phyloP scores from a whole-genome alignment of 2,888 invertebrate genomes.

The Athalia circularis region DNA sequence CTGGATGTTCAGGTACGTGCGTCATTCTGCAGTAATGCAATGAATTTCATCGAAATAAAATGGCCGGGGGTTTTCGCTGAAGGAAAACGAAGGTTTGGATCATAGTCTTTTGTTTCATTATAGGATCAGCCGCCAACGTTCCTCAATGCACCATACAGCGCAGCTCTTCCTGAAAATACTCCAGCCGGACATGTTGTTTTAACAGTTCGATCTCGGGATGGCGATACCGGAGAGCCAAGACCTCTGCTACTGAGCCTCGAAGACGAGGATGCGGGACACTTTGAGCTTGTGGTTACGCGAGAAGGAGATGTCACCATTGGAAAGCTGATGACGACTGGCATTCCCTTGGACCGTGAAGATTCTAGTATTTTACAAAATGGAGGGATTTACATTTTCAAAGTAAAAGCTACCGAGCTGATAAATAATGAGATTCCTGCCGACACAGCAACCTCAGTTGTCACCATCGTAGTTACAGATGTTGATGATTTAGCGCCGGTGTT shows the following conservation, averaged over 20 bases:
- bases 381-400: conserved; percentile 84
- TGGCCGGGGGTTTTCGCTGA: background rate
- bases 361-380: conserved; percentile 84
- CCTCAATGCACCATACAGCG: conserved; percentile 86
- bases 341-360: conserved; percentile 85
- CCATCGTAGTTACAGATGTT: conserved; percentile 86
- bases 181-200: conserved; percentile 78
- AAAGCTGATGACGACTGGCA: conserved; percentile 79
- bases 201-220: conserved; percentile 86
- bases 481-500: conserved; percentile 87
- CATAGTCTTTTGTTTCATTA: background rate
- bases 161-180: conserved; percentile 85
- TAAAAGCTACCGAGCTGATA: conserved; percentile 85
- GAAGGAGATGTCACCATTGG: conserved; percentile 77
- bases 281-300: conserved; percentile 77
- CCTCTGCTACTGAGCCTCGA: conserved; percentile 82
- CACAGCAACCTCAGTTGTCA: conserved; percentile 81
- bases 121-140: conserved; percentile 89
- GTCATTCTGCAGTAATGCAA: background rate
- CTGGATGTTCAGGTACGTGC: conserved; percentile 81
- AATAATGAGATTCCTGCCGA: conserved; percentile 84
- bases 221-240: conserved; percentile 85
- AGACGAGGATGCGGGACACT: conserved; percentile 82
- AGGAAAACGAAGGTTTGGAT: background rate
- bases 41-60: background rate